Conservation (phyloP, 2,797 vertebrate genomes). For the Geotrypetes seraphini region DNA sequence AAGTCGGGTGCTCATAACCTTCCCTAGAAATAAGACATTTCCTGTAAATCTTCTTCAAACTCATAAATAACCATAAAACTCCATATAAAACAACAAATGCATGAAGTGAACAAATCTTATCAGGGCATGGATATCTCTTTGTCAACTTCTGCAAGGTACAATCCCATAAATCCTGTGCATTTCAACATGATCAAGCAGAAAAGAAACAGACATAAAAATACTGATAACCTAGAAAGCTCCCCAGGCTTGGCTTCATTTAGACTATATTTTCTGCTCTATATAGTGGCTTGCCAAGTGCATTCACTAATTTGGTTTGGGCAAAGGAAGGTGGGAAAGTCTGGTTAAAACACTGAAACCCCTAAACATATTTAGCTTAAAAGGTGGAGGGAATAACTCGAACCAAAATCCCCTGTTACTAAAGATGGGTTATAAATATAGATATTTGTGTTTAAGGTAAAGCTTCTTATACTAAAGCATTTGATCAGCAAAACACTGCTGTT, state of each 20-base stretch:
- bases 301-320: no score
- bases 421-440: background rate
- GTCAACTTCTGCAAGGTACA: background rate
- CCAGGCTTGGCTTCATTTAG: background rate
- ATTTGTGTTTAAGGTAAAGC: background rate
- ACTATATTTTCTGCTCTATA: background rate
- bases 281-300: no score
- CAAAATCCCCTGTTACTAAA: background rate
- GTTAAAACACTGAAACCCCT: no score
- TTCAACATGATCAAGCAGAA: background rate
- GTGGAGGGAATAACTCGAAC: no score
- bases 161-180: background rate
- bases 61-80: background rate
- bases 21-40: constrained; percentile 1
- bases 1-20: no score
- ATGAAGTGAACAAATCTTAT: background rate
- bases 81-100: background rate
- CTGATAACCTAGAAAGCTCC: no score
- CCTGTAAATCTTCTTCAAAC: constrained; percentile 1
- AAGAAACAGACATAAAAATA: background rate
- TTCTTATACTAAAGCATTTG: background rate
- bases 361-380: no score
- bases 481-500: background rate
- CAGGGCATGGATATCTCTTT: rapidly evolving
- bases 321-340: no score